phyloP scores from a whole-genome alignment of 2,888 invertebrate species.

The Thysanoteuthis rhombus region DNA sequence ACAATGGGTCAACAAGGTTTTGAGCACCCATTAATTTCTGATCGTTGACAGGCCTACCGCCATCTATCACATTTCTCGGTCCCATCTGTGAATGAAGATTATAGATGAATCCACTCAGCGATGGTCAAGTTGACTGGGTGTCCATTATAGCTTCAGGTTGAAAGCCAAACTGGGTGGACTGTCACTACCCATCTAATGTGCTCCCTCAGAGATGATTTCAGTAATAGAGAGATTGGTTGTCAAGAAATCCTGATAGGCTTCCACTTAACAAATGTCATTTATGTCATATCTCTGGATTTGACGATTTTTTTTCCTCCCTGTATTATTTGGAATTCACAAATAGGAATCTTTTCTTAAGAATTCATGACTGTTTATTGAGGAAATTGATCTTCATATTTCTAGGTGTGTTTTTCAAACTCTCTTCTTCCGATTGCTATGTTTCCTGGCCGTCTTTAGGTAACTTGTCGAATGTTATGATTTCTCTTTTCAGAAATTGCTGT shows the following conservation, averaged over 20 bases:
- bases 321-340: not conserved
- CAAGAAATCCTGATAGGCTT: not conserved
- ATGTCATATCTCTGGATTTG: not conserved
- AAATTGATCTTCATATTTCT: too few species aligned
- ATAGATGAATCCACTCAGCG: not conserved
- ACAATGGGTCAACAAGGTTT: not conserved
- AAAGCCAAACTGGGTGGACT: not conserved
- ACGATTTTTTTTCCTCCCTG: too few species aligned
- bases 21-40: not conserved
- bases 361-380: not conserved
- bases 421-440: not conserved
- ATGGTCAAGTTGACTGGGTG: not conserved
- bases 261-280: not conserved
- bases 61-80: not conserved
- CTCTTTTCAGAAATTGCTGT: not conserved
- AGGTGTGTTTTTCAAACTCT: not conserved
- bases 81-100: not conserved
- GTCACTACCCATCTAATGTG: not conserved
- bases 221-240: not conserved
- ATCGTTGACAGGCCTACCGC: not conserved
- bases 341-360: not conserved
- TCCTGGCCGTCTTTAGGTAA: not conserved
- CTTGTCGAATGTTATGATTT: not conserved
- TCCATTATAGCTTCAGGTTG: not conserved
- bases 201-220: not conserved